Percentiles rank a stretch among this genome's conserved stretches.
phyloP scores from a whole-genome alignment of 1,140 invertebrate genomes.

The Adelges cooleyi region DNA sequence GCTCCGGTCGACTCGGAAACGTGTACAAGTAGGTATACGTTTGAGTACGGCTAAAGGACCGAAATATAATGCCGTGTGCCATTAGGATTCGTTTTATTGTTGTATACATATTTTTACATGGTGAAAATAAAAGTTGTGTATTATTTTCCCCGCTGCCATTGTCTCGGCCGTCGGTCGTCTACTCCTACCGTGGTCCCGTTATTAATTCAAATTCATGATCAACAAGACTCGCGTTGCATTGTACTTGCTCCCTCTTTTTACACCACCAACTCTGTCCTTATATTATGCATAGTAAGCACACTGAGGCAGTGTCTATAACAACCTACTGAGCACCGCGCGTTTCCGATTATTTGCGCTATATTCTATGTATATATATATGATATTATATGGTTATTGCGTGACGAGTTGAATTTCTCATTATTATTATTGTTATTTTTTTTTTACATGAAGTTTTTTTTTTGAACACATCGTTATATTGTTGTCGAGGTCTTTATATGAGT shows the following conservation, averaged over 20 bases:
- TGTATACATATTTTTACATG: not conserved
- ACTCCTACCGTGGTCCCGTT: not conserved
- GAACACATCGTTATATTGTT: too few species aligned
- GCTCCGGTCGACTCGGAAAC: too few species aligned
- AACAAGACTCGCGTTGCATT: not conserved
- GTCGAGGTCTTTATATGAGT: too few species aligned
- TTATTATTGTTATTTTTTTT: too few species aligned
- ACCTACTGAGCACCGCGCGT: too few species aligned
- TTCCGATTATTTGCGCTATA: not conserved
- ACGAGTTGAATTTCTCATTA: too few species aligned
- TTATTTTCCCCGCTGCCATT: not conserved
- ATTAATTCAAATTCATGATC: not conserved
- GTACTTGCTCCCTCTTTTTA: too few species aligned
- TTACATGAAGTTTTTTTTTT: too few species aligned
- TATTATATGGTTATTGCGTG: too few species aligned
- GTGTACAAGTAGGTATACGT: not conserved
- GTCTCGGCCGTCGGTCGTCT: not conserved
- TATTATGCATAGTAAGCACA: too few species aligned
- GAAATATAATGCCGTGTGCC: not conserved
- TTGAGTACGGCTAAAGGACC: not conserved
- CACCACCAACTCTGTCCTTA: too few species aligned
- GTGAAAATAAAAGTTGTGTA: not conserved
- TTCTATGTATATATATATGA: not conserved
- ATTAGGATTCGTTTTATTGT: not conserved
- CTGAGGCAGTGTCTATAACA: too few species aligned